Evolutionary conservation across 2,888 invertebrate genomes (phyloP), one percentile per base, ranked within the genome.

Genomic region (Parnassius glacialis): DNA sequence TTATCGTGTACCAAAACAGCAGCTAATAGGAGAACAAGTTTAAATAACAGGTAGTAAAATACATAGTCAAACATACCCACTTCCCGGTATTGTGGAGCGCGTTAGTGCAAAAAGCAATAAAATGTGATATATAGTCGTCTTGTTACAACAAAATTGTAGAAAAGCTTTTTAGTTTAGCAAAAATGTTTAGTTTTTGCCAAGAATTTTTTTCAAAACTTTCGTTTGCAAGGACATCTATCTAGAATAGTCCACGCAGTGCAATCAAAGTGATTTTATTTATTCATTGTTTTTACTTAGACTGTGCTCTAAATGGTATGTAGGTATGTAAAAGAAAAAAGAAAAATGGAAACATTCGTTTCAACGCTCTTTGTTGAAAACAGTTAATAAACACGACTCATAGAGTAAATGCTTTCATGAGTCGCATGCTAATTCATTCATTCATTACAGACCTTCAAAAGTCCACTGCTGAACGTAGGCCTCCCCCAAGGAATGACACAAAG

Each of bases 101-200:
- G 63, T 52, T 63, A 63, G 59, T 59, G 63, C 63, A 52, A 56
- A 63, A 59, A 63, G 63, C 56, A 63, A 63, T 63, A 63, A 63
- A 63, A 52, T 56, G 63, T 63, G 63, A 63, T 63, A 52, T 59
- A 63, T 59, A 52, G 59, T 48, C 59, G 59, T 48, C 59, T 55
- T 52, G 59, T 63, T 59, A 63, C 59, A 48, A 55, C 52, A 59
- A 48, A 59, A 59, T 59, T 57, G 56, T 56, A 56, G 56, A 59
- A 62, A 52, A 62, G 48, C 13, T 43, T 34, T 48, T 52, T 12
- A 45, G 34, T 59, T 62, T 50, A 41, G 41, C 56, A 47, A 63
- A 51, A 63, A 63, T 63, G 59, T 59, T 56, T 56, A 50, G 58
- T 34, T 34, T 34, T 34, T 34, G 34, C 34, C 34, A 34, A 34